Base-by-base conservation (phyloP, 2,113 vertebrate species). In the Myocastor coypus region DNA sequence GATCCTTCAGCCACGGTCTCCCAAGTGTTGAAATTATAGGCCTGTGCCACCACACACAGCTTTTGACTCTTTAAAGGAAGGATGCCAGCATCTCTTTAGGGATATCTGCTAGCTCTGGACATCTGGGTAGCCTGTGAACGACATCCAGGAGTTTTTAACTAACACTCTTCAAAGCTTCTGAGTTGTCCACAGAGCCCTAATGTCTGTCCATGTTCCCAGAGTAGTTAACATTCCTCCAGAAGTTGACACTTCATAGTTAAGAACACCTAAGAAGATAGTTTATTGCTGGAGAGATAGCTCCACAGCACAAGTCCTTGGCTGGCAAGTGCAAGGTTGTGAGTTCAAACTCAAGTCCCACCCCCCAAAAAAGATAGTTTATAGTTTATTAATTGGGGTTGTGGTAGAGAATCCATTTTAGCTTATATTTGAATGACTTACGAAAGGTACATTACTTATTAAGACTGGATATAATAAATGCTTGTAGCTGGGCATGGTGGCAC, bases 401-500 rank as follows among this genome's bases (percentile, higher is more conserved):
- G 11, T 71, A 30, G 3, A 82, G 42, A 91, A 50, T 37, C 66
- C 42, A 52, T 55, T 73, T 83, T 40, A 93, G 30, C 42, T 81
- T 55, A 8, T 6, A 28, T 80, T 83, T 94, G 61, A 87, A 34
- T 83, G 55, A 87, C 77, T 89, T 96, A 83, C 19, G 50, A 75
- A 87, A 93, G 90, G 34, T 81, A 87, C 40, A 57, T 71, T 92
- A 52, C 17, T 69, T 85, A 50, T 55, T 55, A 83, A 92, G 55
- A 78, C 59, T 59, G 14, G 22, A 64, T 91, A 46, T 69, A 83
- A 77, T 83, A 34, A 46, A 34, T 87, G 34, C 46, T 50, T 46
- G 46, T 46, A 46, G 46, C 46, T 8, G 8, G 46, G 46, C 46
- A 8, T 46, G 46, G 46, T 46, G 46, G 46, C 8, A 8, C 46